Evolutionary conservation across 1,140 invertebrate species (phyloP), one percentile per base, ranked within the genome.

Genomic region (Coelopa frigida): DNA sequence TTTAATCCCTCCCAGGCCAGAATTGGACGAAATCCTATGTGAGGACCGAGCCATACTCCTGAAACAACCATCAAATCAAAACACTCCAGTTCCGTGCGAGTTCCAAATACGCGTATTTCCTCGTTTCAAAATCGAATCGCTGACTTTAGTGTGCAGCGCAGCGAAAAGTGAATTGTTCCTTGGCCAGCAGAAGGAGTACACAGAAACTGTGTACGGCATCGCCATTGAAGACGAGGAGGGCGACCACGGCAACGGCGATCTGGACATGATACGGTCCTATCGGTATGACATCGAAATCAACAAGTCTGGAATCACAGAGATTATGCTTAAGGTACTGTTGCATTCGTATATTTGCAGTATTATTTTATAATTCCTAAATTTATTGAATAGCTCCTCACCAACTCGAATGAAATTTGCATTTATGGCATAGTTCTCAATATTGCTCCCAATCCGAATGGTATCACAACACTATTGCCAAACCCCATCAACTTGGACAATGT

Each of bases 281-380:
- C 58, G 64, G 5, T 67, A 62, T 11, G 64, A 68, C 45, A 44
- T 64, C n/a, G 57, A 64, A 54, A 60, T 68, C 6, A 52, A 64
- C 35, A 60, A 57, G 17, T 66, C 63, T 0, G 61, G 62, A 10
- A 57, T 67, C 7, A 54, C 51, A 5, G 50, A 56, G 11, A 50
- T 64, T 3, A 55, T 49, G 44, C 41, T 68, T 2, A 64, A 58
- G 51, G 51, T 52, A 46, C 32, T 14, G 26, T 5, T 20, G n/a
- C 24, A 26, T 46, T 4, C 8, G 15, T 15, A 23, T 14, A 2
- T 12, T 36, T 37, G 32, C n/a, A 12, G 24, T 17, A 12, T 40
- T 15, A 44, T 35, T 29, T 43, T 36, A 21, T n/a, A n/a, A n/a
- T n/a, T n/a, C n/a, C n/a, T n/a, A n/a, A n/a, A n/a, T 33, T 24